Conservation (phyloP, 2,888 invertebrate genomes). For the Dolomedes plantarius region DNA sequence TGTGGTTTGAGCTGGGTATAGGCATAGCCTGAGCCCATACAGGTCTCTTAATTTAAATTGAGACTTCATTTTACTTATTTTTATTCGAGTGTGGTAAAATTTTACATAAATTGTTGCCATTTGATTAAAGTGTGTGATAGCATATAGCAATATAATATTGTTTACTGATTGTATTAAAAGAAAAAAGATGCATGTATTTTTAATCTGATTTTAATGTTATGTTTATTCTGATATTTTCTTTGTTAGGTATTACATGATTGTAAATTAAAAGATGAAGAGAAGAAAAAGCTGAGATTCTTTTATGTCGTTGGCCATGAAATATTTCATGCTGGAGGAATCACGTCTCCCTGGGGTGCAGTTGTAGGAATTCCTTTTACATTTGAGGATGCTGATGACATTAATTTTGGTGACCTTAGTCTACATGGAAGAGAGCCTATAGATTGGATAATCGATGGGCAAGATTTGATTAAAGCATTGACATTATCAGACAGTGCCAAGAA, state of each 20-base stretch:
- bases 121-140: no score
- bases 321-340: slow-evolving; percentile 82
- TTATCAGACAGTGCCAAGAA: slow-evolving; percentile 87
- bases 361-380: slow-evolving; percentile 87
- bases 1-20: no score
- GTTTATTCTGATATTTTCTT: not conserved
- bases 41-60: no score
- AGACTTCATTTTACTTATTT: no score
- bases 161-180: no score
- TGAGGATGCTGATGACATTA: slow-evolving; percentile 54
- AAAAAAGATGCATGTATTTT: no score
- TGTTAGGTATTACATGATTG: slow-evolving; percentile 66
- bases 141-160: no score
- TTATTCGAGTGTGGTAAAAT: no score
- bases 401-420: slow-evolving; percentile 75
- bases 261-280: slow-evolving; percentile 47
- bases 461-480: slow-evolving; percentile 83
- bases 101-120: no score
- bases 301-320: slow-evolving; percentile 85
- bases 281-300: slow-evolving; percentile 80
- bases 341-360: slow-evolving; percentile 81
- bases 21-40: no score
- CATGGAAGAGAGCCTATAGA: slow-evolving; percentile 80
- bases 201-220: no score
- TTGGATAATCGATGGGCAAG: slow-evolving; percentile 82